Conservation (phyloP, 1,140 invertebrate genomes). For the Nasonia longicornis region DNA sequence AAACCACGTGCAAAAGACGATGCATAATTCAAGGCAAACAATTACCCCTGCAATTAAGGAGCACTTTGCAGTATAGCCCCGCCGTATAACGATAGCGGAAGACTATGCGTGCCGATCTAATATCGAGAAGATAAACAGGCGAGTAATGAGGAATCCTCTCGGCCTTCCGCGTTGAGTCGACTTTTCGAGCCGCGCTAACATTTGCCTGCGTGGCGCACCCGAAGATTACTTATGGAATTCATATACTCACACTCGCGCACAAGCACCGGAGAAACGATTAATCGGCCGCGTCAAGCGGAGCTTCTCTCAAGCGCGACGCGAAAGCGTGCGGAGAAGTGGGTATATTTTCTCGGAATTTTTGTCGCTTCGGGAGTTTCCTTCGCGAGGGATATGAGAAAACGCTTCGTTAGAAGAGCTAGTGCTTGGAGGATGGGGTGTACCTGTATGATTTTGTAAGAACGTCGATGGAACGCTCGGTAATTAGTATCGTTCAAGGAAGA, state of each 20-base stretch:
- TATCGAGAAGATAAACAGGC: slow-evolving; percentile 12
- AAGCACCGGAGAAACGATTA: background rate
- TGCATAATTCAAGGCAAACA: background rate
- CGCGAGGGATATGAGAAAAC: background rate
- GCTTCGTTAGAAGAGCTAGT: slow-evolving; percentile 30
- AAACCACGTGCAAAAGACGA: background rate
- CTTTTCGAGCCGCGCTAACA: background rate
- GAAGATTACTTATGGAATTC: slow-evolving; percentile 30
- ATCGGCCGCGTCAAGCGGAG: background rate
- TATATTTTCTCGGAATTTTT: background rate
- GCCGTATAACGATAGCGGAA: background rate
- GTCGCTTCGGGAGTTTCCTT: background rate
- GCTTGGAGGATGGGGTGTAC: background rate
- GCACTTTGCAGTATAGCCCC: background rate
- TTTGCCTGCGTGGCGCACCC: background rate
- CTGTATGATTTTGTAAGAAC: slow-evolving; percentile 55
- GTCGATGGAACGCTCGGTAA: slow-evolving; percentile 50
- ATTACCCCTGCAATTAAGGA: slow-evolving; percentile 15
- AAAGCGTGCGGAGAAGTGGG: background rate
- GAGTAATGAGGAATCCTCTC: slow-evolving; percentile 55
- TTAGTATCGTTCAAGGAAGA: slow-evolving; percentile 44
- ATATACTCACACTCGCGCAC: background rate
- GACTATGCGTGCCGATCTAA: background rate
- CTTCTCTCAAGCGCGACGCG: background rate
- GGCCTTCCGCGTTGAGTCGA: slow-evolving; percentile 49